Evolutionary conservation across 2,113 vertebrate species (phyloP).

Genomic region (Dromaius novaehollandiae): DNA sequence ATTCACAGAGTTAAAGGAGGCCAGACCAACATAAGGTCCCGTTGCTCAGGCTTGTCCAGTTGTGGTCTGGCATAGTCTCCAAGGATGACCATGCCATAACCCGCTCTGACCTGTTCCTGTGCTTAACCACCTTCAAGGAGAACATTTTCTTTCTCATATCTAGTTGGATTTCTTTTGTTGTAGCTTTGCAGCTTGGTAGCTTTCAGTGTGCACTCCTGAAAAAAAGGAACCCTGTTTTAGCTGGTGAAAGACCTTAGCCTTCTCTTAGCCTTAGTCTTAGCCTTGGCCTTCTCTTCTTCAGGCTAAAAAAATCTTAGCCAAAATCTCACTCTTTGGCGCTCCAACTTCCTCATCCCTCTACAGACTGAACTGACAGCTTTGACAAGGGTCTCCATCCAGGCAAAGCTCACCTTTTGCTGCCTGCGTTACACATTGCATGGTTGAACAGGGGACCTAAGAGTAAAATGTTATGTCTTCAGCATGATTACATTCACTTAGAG

Average conservation of each 20-base stretch:
- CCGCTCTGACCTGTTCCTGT: not conserved
- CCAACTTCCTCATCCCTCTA: not conserved
- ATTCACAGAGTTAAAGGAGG: not conserved
- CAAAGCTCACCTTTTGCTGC: not conserved
- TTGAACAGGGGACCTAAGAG: not conserved
- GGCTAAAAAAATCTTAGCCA: not conserved
- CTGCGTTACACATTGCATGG: not conserved
- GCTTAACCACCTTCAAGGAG: not conserved
- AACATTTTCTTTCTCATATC: not conserved
- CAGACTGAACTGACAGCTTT: not conserved
- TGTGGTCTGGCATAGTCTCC: not conserved
- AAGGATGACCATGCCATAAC: not conserved
- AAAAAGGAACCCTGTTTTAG: not conserved
- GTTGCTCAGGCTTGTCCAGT: not conserved
- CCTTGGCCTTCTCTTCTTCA: not conserved
- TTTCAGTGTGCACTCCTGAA: not conserved
- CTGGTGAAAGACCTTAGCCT: not conserved
- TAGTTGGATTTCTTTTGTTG: not conserved
- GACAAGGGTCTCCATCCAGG: not conserved
- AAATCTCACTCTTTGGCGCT: not conserved
- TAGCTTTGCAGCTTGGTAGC: not conserved
- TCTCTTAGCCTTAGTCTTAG: not conserved
- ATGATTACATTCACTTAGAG: not conserved
- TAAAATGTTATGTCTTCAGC: not conserved
- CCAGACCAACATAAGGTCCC: not conserved